These are phyloP conservation scores for Limnodromus scolopaceus DNA, from an alignment of 2,797 vertebrate genomes.

Conservation along the genomic window DNA sequence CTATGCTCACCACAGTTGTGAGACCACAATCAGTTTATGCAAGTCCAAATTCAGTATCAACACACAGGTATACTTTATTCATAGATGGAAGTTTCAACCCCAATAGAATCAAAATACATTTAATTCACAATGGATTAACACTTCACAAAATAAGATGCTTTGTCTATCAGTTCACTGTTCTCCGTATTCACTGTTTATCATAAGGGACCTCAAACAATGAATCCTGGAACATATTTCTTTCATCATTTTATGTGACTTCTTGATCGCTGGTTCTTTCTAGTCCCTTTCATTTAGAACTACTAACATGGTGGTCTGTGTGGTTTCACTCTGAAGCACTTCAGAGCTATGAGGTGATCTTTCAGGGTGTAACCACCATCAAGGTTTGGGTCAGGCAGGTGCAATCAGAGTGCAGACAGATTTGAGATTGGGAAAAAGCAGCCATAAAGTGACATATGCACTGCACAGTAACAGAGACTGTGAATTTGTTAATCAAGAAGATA, in stretches of 20 bases:
- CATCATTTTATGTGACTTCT: background rate
- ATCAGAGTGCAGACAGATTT: rapidly evolving
- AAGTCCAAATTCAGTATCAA: background rate
- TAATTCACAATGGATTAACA: background rate
- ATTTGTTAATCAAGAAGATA: background rate
- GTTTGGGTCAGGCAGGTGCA: background rate
- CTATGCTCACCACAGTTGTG: background rate
- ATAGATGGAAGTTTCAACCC: background rate
- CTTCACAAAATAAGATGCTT: background rate
- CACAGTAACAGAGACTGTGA: background rate
- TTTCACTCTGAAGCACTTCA: background rate
- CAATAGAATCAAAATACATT: background rate
- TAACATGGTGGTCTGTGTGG: background rate
- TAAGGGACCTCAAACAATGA: background rate
- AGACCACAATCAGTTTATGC: background rate
- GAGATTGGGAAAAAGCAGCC: background rate
- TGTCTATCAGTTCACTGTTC: background rate
- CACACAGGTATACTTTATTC: background rate
- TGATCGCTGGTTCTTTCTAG: background rate
- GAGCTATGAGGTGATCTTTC: background rate
- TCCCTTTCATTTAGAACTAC: background rate
- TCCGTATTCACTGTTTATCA: background rate
- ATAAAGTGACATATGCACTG: background rate
- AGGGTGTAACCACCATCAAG: background rate
- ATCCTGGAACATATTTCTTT: background rate